Evolutionary conservation across 2,797 vertebrate species (phyloP).

Genomic region (Pipistrellus kuhlii): DNA sequence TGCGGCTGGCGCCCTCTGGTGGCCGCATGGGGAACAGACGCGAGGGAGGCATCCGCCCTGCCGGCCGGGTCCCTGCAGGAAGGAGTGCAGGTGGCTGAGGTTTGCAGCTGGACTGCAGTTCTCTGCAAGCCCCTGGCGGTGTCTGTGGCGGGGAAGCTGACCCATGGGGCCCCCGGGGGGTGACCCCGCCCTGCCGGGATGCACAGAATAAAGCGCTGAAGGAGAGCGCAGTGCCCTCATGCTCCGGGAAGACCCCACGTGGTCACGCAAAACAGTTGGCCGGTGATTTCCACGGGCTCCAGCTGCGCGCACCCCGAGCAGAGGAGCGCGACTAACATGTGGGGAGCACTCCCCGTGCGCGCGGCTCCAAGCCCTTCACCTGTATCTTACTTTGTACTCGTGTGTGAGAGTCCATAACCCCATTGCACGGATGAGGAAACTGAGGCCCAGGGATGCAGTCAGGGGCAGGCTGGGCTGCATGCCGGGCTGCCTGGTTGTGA

Average conservation of each 20-base stretch:
- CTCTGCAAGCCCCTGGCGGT: no score
- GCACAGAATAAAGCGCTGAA: no score
- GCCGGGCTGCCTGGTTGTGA: background rate
- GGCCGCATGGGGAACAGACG: background rate
- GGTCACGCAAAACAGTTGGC: background rate
- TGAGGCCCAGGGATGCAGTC: background rate
- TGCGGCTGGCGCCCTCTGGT: background rate
- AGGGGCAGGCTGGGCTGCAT: no score
- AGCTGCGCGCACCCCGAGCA: background rate
- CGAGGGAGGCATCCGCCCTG: background rate
- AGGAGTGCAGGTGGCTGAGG: no score
- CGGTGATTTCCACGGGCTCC: rapidly evolving
- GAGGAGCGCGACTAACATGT: background rate
- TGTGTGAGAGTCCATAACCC: no score
- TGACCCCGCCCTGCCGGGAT: no score
- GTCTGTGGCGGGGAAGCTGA: no score
- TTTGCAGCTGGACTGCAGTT: no score
- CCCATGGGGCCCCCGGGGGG: no score
- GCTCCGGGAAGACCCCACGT: no score
- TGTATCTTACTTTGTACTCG: no score
- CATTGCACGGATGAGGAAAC: background rate
- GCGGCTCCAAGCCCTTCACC: background rate
- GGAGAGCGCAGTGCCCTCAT: no score
- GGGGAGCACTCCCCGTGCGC: background rate
- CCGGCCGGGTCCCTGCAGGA: rapidly evolving